These are phyloP conservation scores for Alauda arvensis DNA, from an alignment of 2,797 vertebrate genomes.

Conservation along the genomic window DNA sequence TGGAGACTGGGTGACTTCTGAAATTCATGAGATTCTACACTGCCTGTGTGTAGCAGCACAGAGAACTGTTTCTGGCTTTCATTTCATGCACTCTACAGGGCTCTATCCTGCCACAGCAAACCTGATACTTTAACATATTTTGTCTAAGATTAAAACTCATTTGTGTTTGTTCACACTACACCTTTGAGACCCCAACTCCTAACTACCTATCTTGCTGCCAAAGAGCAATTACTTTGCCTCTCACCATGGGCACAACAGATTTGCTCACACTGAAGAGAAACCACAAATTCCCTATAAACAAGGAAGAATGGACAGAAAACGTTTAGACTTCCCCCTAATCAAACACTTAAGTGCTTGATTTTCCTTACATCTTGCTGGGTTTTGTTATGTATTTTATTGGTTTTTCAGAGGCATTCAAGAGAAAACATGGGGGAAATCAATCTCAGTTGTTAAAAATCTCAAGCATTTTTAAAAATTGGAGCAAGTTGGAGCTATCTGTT, in stretches of 20 bases:
- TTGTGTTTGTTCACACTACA: neutral
- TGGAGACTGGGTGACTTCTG: neutral
- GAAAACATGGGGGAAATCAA: neutral
- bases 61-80: neutral
- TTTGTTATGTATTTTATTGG: neutral
- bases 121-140: neutral
- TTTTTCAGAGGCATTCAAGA: neutral
- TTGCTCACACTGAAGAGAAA: neutral
- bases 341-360: neutral
- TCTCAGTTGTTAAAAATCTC: neutral
- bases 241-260: neutral
- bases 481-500: neutral
- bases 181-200: neutral
- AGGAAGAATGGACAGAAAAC: neutral
- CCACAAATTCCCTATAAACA: neutral
- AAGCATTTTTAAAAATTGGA: neutral
- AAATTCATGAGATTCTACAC: neutral
- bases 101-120: neutral
- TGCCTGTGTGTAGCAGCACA: neutral
- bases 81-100: neutral
- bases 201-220: neutral
- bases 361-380: neutral
- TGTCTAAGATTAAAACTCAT: neutral
- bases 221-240: neutral
- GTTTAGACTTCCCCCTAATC: neutral